Conservation (phyloP, 2,113 vertebrate species). For the Psammodynastes pulverulentus region DNA sequence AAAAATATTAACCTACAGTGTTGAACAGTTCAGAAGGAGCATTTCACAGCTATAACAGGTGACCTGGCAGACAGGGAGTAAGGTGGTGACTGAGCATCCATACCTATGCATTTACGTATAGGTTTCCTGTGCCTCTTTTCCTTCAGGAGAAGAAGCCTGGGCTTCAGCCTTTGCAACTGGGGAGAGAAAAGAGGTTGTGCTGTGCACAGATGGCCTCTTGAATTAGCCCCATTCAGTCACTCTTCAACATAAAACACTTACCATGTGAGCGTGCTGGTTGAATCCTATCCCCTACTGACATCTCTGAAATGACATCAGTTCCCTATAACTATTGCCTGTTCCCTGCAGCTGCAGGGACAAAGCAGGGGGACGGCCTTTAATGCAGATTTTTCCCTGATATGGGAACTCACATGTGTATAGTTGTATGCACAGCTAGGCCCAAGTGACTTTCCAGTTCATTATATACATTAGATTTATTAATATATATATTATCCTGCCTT, state of each 20-base stretch:
- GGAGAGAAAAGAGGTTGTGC: neutral
- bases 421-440: neutral
- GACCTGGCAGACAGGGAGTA: neutral
- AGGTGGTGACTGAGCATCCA: neutral
- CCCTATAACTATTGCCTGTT: neutral
- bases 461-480: neutral
- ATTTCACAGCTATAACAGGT: neutral
- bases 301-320: neutral
- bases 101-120: neutral
- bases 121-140: neutral
- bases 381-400: neutral
- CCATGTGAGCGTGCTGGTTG: neutral
- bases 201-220: neutral
- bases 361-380: neutral
- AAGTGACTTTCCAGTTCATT: neutral
- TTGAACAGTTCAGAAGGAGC: neutral
- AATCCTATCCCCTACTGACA: neutral
- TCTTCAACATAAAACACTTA: neutral
- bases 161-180: neutral
- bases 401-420: neutral
- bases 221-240: neutral
- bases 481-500: neutral
- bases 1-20: neutral
- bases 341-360: neutral
- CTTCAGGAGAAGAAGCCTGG: neutral